These are phyloP conservation scores for Labroides dimidiatus DNA, from an alignment of 2,797 vertebrate genomes.

Conservation along the genomic window DNA sequence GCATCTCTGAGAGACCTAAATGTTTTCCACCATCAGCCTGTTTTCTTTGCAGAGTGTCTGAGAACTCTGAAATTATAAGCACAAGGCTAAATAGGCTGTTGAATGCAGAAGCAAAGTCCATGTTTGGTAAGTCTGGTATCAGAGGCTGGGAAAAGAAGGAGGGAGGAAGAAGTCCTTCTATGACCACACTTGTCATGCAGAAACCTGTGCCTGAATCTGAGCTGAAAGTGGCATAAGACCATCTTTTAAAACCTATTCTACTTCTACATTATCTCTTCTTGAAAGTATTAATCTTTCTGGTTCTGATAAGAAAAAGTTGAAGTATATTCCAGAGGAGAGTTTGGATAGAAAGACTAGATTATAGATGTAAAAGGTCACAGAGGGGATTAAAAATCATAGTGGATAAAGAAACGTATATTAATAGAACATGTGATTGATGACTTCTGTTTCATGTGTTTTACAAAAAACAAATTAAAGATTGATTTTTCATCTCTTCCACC, in stretches of 20 bases:
- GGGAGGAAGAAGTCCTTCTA: slow-evolving; percentile 45
- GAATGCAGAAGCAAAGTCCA: slow-evolving; percentile 56
- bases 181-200: slow-evolving; percentile 36
- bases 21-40: slow-evolving; percentile 11
- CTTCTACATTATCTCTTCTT: neutral
- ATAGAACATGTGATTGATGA: neutral
- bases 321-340: neutral
- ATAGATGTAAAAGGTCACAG: neutral
- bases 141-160: slow-evolving; percentile 12
- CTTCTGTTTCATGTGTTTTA: neutral
- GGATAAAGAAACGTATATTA: neutral
- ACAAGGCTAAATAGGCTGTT: slow-evolving; percentile 31
- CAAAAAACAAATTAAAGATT: neutral
- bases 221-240: slow-evolving; percentile 9
- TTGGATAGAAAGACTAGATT: neutral
- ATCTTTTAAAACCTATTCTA: slow-evolving; percentile 7
- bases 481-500: slow-evolving; percentile 7
- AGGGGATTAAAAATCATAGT: neutral
- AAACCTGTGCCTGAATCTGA: slow-evolving; percentile 22
- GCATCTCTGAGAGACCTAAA: slow-evolving; percentile 9
- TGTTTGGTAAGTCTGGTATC: slow-evolving; percentile 70
- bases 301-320: neutral
- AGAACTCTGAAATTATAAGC: slow-evolving; percentile 17
- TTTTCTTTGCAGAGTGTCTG: slow-evolving; percentile 14
- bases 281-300: slow-evolving; percentile 19